These are phyloP conservation scores for Willisornis vidua DNA, from an alignment of 2,113 vertebrate species.

Conservation along the genomic window DNA sequence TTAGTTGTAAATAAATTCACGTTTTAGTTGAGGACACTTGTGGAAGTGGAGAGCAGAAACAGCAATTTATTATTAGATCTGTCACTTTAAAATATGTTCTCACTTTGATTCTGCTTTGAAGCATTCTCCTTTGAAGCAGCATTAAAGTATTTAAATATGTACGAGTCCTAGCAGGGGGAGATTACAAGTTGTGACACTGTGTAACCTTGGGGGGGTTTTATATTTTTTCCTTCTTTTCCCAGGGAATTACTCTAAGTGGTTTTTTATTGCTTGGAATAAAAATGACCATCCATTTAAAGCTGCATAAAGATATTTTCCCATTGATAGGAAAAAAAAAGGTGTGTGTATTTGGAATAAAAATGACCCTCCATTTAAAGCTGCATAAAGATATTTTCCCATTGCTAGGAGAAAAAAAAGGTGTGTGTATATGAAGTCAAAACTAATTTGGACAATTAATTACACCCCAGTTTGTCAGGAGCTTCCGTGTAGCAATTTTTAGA, in stretches of 20 bases:
- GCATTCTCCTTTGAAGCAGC: constrained; percentile 32
- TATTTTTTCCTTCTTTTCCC: not conserved
- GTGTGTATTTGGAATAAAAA: not conserved
- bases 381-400: not conserved
- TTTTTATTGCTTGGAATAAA: constrained; percentile 40
- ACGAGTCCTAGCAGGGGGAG: constrained; percentile 34
- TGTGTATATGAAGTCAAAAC: not conserved
- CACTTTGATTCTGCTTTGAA: constrained; percentile 51
- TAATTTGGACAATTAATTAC: not conserved
- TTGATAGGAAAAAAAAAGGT: not conserved
- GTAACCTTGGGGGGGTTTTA: not conserved
- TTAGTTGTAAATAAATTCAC: constrained; percentile 43
- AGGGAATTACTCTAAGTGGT: not conserved
- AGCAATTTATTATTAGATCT: constrained; percentile 52
- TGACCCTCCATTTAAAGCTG: constrained; percentile 5
- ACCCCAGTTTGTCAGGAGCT: not conserved
- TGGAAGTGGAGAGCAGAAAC: constrained; percentile 50
- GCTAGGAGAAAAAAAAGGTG: not conserved
- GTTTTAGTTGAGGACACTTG: constrained; percentile 45
- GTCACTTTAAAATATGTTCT: constrained; percentile 57
- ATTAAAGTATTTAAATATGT: constrained; percentile 56
- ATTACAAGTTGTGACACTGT: constrained; percentile 63
- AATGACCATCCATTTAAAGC: constrained; percentile 12
- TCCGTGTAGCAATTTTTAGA: not conserved
- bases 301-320: not conserved